Evolutionary conservation across 2,888 invertebrate species (phyloP).

Genomic region (Megalurothrips usitatus): DNA sequence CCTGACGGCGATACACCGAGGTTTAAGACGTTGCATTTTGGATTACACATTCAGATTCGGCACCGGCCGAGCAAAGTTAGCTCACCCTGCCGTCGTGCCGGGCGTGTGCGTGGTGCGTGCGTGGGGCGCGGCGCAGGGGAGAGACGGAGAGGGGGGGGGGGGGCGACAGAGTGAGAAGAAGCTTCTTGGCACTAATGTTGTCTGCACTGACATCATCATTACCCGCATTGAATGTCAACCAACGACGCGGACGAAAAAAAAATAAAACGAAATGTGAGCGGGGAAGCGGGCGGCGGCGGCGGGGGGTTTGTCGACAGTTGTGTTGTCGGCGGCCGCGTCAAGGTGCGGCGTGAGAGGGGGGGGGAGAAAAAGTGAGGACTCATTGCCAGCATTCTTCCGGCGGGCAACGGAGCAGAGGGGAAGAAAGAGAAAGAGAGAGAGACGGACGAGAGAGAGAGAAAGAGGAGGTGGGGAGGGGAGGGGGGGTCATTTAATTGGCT

Average conservation of each 20-base stretch:
- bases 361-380: neutral
- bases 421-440: no score
- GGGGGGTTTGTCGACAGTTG: no score
- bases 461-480: no score
- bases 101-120: no score
- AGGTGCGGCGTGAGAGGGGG: neutral
- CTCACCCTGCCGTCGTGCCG: no score
- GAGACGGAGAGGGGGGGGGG: neutral
- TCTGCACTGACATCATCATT: slow-evolving; percentile 16
- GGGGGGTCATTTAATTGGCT: no score
- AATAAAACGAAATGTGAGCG: neutral
- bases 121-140: neutral
- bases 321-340: neutral
- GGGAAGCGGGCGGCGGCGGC: no score
- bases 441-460: no score
- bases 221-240: slow-evolving; percentile 18
- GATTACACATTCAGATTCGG: neutral
- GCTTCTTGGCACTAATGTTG: neutral
- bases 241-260: neutral
- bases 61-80: neutral
- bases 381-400: no score
- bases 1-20: no score
- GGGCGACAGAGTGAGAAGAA: neutral
- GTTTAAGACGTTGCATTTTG: neutral
- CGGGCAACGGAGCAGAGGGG: no score